Percentiles rank a stretch among this genome's conserved stretches.
phyloP scores from a whole-genome alignment of 1,140 invertebrate genomes.

The Atta cephalotes region DNA sequence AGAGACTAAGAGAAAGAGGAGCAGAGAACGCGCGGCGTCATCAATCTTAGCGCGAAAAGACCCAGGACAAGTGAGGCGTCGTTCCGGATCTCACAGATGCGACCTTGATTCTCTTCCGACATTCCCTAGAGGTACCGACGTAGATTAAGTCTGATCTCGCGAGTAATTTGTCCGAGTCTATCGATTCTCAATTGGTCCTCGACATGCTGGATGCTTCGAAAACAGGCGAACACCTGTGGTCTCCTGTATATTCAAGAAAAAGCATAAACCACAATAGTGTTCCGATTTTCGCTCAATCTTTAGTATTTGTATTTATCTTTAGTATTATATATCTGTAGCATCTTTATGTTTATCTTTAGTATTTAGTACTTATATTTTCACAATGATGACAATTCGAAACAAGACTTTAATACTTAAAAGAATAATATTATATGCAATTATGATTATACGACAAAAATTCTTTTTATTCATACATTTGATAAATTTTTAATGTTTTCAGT shows the following conservation, averaged over 20 bases:
- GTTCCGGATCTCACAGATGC: slow-evolving; percentile 82
- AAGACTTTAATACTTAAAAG: not conserved
- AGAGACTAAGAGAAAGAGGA: slow-evolving; percentile 54
- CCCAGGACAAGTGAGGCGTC: slow-evolving; percentile 71
- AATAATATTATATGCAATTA: too few relatives aligned
- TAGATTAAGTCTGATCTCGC: slow-evolving; percentile 79
- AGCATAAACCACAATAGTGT: not conserved
- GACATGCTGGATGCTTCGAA: slow-evolving; percentile 67
- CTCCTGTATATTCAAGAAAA: slow-evolving; percentile 22
- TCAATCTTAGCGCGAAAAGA: slow-evolving; percentile 79
- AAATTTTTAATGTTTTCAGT: slow-evolving; percentile 1
- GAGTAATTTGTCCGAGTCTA: slow-evolving; percentile 59
- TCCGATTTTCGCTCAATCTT: slow-evolving; percentile 6
- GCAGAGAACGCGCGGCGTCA: slow-evolving; percentile 66
- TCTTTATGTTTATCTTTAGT: not conserved
- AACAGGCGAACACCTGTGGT: slow-evolving; percentile 76
- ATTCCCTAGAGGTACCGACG: slow-evolving; percentile 79
- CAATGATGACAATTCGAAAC: not conserved
- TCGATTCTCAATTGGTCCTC: slow-evolving; percentile 50
- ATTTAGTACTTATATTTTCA: not conserved
- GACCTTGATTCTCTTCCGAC: slow-evolving; percentile 83
- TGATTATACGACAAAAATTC: not conserved
- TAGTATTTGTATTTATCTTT: not conserved
- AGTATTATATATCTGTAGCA: not conserved
- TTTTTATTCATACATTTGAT: not conserved